These are phyloP conservation scores for Drosophila trichaetosa DNA, from an alignment of 2,888 invertebrate genomes.

Conservation along the genomic window DNA sequence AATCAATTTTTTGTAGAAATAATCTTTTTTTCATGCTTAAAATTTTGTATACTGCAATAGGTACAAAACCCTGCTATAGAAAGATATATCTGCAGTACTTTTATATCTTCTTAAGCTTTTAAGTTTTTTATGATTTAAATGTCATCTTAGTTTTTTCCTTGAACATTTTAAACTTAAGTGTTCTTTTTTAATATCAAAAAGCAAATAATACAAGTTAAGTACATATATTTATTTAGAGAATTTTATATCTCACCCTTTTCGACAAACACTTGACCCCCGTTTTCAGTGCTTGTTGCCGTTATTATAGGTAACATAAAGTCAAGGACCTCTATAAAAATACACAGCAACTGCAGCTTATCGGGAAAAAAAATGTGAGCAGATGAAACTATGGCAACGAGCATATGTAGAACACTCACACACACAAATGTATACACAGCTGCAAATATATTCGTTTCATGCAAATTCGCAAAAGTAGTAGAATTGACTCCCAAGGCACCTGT, in stretches of 20 bases:
- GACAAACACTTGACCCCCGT: neutral
- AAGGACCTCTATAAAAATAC: constrained; percentile 50
- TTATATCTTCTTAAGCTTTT: neutral
- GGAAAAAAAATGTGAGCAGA: constrained; percentile 58
- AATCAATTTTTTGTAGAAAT: neutral
- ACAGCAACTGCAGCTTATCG: constrained; percentile 37
- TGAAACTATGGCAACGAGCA: constrained; percentile 55
- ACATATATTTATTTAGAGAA: neutral
- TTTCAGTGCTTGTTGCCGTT: neutral
- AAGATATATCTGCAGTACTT: neutral
- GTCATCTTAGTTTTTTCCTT: neutral
- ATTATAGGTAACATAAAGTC: constrained; percentile 41
- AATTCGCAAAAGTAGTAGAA: constrained; percentile 27
- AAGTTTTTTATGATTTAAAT: neutral
- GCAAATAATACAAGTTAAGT: neutral
- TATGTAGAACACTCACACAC: constrained; percentile 25
- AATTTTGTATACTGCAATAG: too few species aligned
- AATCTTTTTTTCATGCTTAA: neutral
- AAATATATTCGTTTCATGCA: constrained; percentile 39
- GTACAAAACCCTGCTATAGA: fast-evolving
- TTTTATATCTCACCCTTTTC: neutral
- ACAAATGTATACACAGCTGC: constrained; percentile 30
- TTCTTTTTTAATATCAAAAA: too few species aligned
- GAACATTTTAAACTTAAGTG: too few species aligned
- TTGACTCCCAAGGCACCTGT: constrained; percentile 54